Conservation (phyloP, 2,888 invertebrate genomes). For the Sinopyrophorus schimmeli region DNA sequence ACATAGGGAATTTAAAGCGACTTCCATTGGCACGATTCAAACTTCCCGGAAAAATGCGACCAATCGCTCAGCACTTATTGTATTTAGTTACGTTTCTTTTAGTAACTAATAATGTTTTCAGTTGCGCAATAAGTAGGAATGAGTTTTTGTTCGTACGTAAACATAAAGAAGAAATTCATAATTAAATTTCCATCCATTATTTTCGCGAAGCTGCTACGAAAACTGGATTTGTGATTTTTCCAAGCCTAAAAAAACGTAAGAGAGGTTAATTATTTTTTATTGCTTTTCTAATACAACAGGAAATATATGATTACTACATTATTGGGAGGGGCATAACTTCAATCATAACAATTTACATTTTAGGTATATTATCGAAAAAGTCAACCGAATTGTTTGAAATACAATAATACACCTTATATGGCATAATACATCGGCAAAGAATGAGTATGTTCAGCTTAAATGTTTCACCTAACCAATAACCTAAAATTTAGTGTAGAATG, state of each 20-base stretch:
- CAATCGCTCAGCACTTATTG: conserved; percentile 57
- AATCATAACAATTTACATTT: conserved; percentile 30
- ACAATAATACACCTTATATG: too few relatives aligned
- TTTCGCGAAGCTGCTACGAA: not conserved
- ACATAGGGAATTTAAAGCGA: conserved; percentile 48
- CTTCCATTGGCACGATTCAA: conserved; percentile 62
- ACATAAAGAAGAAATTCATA: conserved; percentile 26
- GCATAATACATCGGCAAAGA: too few relatives aligned
- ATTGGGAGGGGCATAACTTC: conserved; percentile 35
- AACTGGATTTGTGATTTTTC: conserved; percentile 3
- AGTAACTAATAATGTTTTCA: conserved; percentile 52
- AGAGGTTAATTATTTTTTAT: not conserved
- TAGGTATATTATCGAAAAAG: too few relatives aligned
- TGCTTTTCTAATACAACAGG: conserved; percentile 35
- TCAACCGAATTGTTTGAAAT: too few relatives aligned
- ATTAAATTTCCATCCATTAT: conserved; percentile 1
- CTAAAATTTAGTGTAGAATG: conserved; percentile 55
- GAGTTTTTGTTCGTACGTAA: conserved; percentile 37
- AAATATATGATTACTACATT: conserved; percentile 38
- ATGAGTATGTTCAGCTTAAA: conserved; percentile 2
- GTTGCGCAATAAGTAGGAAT: conserved; percentile 49
- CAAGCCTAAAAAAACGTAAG: not conserved
- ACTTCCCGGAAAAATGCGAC: conserved; percentile 62
- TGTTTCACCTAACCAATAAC: conserved; percentile 13
- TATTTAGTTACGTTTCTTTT: conserved; percentile 61